Conservation (phyloP, 2,797 vertebrate species). For the Microctenopoma steveboyesi region DNA sequence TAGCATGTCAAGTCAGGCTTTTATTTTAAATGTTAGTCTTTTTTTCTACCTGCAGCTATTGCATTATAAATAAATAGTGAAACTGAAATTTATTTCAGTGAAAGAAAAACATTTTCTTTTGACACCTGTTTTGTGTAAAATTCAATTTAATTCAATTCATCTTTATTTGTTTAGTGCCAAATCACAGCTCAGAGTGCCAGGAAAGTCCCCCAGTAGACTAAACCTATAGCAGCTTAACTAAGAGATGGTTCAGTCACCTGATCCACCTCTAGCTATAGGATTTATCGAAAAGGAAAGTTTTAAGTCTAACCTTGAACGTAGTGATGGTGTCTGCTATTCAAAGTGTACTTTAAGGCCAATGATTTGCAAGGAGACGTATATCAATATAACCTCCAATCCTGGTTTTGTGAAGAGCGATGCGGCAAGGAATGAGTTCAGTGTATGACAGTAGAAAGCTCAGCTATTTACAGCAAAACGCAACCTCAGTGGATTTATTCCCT, state of each 20-base stretch:
- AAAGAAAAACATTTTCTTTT: conserved; percentile 8
- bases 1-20: conserved; percentile 22
- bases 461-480: conserved; percentile 34
- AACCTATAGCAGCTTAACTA: no score
- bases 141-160: no score
- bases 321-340: neutral
- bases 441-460: conserved; percentile 25
- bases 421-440: neutral
- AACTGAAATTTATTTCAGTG: conserved; percentile 13
- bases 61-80: neutral
- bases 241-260: no score
- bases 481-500: conserved; percentile 30
- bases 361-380: neutral
- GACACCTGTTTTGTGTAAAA: neutral
- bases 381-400: conserved; percentile 10
- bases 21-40: neutral
- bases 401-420: neutral
- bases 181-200: no score
- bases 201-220: no score
- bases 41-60: neutral
- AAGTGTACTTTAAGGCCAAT: neutral
- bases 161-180: no score
- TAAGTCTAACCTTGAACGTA: no score
- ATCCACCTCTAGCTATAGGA: no score
- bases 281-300: no score